These are phyloP conservation scores for Proteles cristata DNA, from an alignment of 2,113 vertebrate genomes.

Conservation along the genomic window DNA sequence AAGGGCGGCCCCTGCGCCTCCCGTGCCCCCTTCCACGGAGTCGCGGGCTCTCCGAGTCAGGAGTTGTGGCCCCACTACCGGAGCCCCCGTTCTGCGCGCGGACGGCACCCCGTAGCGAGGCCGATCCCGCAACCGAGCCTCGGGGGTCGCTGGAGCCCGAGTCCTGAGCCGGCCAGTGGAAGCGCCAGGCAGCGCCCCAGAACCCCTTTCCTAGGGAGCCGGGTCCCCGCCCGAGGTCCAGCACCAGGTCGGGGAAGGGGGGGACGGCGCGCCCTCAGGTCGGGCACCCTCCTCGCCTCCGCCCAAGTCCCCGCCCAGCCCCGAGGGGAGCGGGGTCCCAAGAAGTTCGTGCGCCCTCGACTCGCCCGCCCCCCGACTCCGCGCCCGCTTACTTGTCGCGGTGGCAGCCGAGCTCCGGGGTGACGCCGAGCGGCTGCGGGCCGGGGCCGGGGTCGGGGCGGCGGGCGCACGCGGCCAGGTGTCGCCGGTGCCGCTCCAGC, in stretches of 20 bases:
- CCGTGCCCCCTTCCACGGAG: neutral
- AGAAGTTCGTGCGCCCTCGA: slow-evolving; percentile 69
- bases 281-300: neutral
- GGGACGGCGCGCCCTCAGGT: slow-evolving; percentile 6
- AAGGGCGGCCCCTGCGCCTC: rapidly evolving
- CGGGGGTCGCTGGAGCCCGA: neutral
- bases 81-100: neutral
- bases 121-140: neutral
- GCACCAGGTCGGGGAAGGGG: slow-evolving; percentile 71
- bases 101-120: neutral
- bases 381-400: slow-evolving; percentile 70
- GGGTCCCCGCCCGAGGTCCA: slow-evolving; percentile 78
- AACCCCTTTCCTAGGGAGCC: slow-evolving; percentile 52
- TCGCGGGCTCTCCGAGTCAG: neutral
- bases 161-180: slow-evolving; percentile 78
- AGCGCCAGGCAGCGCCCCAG: slow-evolving; percentile 52
- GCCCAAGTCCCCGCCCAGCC: neutral
- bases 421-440: slow-evolving; percentile 46
- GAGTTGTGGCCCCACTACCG: neutral
- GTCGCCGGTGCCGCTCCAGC: slow-evolving; percentile 85
- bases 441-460: slow-evolving; percentile 1
- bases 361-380: slow-evolving; percentile 73
- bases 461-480: slow-evolving; percentile 93
- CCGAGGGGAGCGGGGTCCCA: neutral
- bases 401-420: slow-evolving; percentile 54